Base-by-base conservation (phyloP, 2,113 vertebrate genomes). In the Tetraodon nigroviridis region DNA sequence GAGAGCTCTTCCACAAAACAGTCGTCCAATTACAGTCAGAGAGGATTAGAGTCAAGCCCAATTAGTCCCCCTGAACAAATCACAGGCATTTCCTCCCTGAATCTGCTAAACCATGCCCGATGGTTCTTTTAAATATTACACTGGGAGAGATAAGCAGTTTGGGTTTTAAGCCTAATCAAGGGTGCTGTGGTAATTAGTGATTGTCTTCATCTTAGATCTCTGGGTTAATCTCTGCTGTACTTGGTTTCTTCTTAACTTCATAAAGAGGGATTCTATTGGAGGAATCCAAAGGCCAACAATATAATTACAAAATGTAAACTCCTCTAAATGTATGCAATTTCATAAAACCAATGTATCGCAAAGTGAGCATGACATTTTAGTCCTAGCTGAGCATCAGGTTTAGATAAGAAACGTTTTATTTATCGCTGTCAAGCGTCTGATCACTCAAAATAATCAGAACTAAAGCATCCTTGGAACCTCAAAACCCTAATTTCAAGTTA, bases 1-100 rank as follows among this genome's bases (percentile, higher is more conserved):
- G 41, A 58, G 46, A 55, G 55, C 6, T 53, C 61, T 64, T 73
- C 66, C 55, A 56, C 21, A 68, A 69, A 75, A 59, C 53, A 42
- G 44, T 48, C 12, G 58, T 67, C 46, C 58, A 77, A 76, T 69
- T 74, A 74, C 42, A 63, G 54, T 55, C 55, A 58, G 58, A 53
- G 56, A 57, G 58, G 54, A 71, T 65, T 21, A 66, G 37, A 73
- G 41, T 40, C 18, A 50, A 42, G 48, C 48, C 51, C 67, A 63
- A 63, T 72, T 70, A 75, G 62, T 53, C 19, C 55, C 73, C 61
- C 41, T 32, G 58, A 60, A 51, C 10, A 67, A 69, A 78, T 53
- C 61, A 51, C 29, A 75, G 49, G 37, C 50, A 40, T 18, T 21
- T 55, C 47, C 45, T 27, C 58, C 52, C 51, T 68, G 63, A 63